Evolutionary conservation across 1,140 invertebrate species (phyloP).

Genomic region (Arctopsyche grandis): DNA sequence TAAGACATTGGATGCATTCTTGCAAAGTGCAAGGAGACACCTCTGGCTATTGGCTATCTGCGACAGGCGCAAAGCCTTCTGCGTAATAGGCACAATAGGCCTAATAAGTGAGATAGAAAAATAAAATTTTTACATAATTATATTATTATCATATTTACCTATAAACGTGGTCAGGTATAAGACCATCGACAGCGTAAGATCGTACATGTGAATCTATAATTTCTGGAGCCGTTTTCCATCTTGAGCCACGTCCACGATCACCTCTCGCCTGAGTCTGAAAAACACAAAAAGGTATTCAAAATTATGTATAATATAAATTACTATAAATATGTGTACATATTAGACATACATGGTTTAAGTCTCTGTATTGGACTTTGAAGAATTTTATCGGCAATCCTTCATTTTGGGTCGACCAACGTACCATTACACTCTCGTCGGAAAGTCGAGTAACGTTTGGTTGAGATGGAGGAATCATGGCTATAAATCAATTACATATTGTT

Average conservation of each 20-base stretch:
- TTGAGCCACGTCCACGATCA: background rate
- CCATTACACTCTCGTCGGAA: conserved; percentile 91
- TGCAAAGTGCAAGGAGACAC: no score
- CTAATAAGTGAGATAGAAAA: no score
- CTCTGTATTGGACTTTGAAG: conserved; percentile 84
- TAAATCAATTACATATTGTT: conserved; percentile 17
- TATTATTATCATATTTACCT: conserved; percentile 61
- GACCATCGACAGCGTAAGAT: conserved; percentile 80
- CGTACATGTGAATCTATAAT: conserved; percentile 81
- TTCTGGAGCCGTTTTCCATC: conserved; percentile 84
- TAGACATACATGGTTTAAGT: conserved; percentile 59
- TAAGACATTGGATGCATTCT: no score
- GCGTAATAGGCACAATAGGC: no score
- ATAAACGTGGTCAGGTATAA: conserved; percentile 76
- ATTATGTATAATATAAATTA: background rate
- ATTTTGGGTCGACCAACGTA: conserved; percentile 88
- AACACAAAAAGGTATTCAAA: background rate
- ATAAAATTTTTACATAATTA: background rate
- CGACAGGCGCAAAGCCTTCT: no score
- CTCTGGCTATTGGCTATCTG: no score
- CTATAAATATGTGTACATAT: background rate
- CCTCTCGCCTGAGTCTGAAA: background rate
- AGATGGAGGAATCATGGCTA: conserved; percentile 85
- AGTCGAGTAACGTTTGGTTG: conserved; percentile 86
- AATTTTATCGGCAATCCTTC: conserved; percentile 85